phyloP scores from a whole-genome alignment of 2,888 invertebrate genomes.

The Volucella zonaria region DNA sequence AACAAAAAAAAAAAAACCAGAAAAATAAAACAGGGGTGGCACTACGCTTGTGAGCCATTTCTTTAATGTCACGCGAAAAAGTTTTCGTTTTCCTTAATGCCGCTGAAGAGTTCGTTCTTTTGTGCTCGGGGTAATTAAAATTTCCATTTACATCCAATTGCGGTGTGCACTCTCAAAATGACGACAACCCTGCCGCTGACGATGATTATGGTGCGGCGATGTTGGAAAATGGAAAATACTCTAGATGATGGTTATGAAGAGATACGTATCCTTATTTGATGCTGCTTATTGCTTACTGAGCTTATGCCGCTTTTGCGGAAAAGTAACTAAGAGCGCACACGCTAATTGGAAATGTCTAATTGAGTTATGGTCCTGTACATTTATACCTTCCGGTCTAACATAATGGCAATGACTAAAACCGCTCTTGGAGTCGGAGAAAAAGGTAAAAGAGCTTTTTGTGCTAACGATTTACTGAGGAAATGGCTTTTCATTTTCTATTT shows the following conservation, averaged over 20 bases:
- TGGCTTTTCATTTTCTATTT: no score
- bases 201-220: conserved; percentile 1
- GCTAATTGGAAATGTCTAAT: conserved; percentile 74
- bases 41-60: conserved; percentile 52
- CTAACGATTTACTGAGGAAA: no score
- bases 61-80: conserved; percentile 70
- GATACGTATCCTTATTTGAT: not conserved
- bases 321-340: conserved; percentile 68
- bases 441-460: no score
- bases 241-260: not conserved
- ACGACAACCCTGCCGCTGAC: conserved; percentile 15
- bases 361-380: conserved; percentile 67
- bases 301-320: conserved; percentile 26
- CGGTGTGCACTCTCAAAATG: conserved; percentile 40
- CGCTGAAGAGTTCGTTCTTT: conserved; percentile 37
- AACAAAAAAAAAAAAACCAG: not conserved
- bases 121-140: conserved; percentile 67
- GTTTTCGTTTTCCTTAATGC: conserved; percentile 45
- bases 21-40: not conserved
- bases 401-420: not conserved
- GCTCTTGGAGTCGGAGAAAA: not conserved
- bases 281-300: not conserved
- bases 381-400: conserved; percentile 58
- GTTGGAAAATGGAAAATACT: no score
- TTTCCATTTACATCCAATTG: conserved; percentile 71